These are phyloP conservation scores for Drosophila pruinosa DNA, from an alignment of 1,140 invertebrate species.

Conservation along the genomic window DNA sequence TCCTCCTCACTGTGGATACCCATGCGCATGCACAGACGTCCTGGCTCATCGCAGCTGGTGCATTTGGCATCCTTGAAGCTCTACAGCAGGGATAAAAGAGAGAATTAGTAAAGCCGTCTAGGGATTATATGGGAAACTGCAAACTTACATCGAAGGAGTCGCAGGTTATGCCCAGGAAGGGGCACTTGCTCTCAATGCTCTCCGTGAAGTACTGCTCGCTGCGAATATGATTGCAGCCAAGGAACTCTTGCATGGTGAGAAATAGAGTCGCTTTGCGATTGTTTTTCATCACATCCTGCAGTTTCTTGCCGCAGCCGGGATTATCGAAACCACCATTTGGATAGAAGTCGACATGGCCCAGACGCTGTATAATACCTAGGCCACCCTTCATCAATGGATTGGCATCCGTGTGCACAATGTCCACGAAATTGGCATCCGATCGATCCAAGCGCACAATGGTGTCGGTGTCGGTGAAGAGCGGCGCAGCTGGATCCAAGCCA, in stretches of 20 bases:
- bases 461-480: constrained; percentile 93
- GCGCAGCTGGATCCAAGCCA: constrained; percentile 95
- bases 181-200: constrained; percentile 90
- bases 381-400: constrained; percentile 91
- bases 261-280: constrained; percentile 84
- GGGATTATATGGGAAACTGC: background rate
- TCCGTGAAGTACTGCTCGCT: constrained; percentile 94
- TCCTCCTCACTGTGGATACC: constrained; percentile 86
- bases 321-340: constrained; percentile 94
- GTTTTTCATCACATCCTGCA: constrained; percentile 87
- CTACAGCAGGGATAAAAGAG: constrained; percentile 65
- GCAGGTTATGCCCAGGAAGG: constrained; percentile 90
- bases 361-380: constrained; percentile 91
- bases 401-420: constrained; percentile 94
- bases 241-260: constrained; percentile 88
- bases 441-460: constrained; percentile 92
- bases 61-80: constrained; percentile 90
- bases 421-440: constrained; percentile 93
- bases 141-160: constrained; percentile 87
- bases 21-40: constrained; percentile 87
- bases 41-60: constrained; percentile 87
- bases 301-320: constrained; percentile 91
- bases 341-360: constrained; percentile 95
- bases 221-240: constrained; percentile 93
- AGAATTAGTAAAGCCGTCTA: background rate